These are phyloP conservation scores for Scatophagus argus DNA, from an alignment of 2,113 vertebrate genomes.

Conservation along the genomic window DNA sequence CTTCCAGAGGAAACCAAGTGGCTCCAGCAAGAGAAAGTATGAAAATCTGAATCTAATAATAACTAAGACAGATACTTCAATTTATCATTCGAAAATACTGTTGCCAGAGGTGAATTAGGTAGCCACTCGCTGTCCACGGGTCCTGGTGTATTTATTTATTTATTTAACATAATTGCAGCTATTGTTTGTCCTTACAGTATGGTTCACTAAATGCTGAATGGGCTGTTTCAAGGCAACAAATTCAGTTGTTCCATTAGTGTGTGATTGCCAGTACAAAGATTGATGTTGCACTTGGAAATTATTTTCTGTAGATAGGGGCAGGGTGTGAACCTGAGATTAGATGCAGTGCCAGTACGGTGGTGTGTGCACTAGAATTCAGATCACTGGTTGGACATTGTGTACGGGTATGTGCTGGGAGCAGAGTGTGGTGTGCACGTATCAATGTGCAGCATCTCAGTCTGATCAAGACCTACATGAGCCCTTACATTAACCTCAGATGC, in stretches of 20 bases:
- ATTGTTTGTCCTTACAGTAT: constrained; percentile 25
- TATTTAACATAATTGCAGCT: constrained; percentile 42
- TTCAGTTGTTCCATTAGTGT: constrained; percentile 42
- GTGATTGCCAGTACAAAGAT: constrained; percentile 41
- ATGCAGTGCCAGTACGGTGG: background rate
- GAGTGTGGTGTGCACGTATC: background rate
- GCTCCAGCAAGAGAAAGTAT: constrained; percentile 18
- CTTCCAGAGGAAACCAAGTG: background rate
- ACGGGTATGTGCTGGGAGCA: background rate
- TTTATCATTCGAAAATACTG: constrained; percentile 31
- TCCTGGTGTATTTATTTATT: constrained; percentile 34
- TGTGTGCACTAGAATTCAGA: background rate
- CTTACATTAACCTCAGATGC: constrained; percentile 9
- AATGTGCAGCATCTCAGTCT: background rate
- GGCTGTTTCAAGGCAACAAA: constrained; percentile 49
- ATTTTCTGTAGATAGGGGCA: background rate
- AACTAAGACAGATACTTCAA: constrained; percentile 44
- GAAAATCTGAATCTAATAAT: constrained; percentile 28
- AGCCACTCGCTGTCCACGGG: constrained; percentile 8
- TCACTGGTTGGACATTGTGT: background rate
- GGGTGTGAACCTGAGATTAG: background rate
- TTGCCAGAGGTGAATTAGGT: constrained; percentile 15
- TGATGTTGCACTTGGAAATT: constrained; percentile 26
- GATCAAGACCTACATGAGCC: background rate
- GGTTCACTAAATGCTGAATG: constrained; percentile 38